A percentile compares a stretch with the other conserved stretches of the same genome.
phyloP scores from a whole-genome alignment of 2,797 vertebrate genomes.

The Rachycentron canadum region DNA sequence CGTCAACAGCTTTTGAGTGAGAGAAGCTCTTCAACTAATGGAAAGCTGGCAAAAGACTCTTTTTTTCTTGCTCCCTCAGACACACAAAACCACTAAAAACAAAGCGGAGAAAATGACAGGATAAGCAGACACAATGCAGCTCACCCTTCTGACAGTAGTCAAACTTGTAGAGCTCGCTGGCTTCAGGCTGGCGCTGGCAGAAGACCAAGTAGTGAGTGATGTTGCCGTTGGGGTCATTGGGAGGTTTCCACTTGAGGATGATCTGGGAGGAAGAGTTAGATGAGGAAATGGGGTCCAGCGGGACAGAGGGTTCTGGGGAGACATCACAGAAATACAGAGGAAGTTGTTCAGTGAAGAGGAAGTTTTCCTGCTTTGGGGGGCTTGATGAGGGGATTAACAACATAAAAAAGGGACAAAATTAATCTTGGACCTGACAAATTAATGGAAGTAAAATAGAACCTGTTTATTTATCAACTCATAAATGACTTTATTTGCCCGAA shows the following conservation, averaged over 20 bases:
- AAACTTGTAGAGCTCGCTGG: constrained; percentile 94
- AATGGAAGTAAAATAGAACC: background rate
- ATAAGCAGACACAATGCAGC: constrained; percentile 39
- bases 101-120: constrained; percentile 1
- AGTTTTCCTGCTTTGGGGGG: background rate
- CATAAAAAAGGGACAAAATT: background rate
- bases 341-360: constrained; percentile 1
- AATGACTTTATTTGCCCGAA: too few species aligned
- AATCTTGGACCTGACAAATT: background rate
- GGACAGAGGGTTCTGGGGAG: constrained; percentile 92
- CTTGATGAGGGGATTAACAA: too few species aligned
- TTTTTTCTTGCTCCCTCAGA: background rate
- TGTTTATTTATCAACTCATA: too few species aligned
- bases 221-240: constrained; percentile 96
- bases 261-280: constrained; percentile 98
- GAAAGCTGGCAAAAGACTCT: background rate
- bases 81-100: constrained; percentile 26
- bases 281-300: constrained; percentile 93
- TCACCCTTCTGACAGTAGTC: constrained; percentile 98
- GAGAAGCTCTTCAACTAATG: constrained; percentile 12
- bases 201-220: constrained; percentile 97
- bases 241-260: constrained; percentile 96
- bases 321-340: constrained; percentile 10
- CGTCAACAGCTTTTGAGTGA: constrained; percentile 12
- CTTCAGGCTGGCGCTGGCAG: constrained; percentile 93